phyloP scores from a whole-genome alignment of 2,797 vertebrate species.

The Acanthurus tractus region DNA sequence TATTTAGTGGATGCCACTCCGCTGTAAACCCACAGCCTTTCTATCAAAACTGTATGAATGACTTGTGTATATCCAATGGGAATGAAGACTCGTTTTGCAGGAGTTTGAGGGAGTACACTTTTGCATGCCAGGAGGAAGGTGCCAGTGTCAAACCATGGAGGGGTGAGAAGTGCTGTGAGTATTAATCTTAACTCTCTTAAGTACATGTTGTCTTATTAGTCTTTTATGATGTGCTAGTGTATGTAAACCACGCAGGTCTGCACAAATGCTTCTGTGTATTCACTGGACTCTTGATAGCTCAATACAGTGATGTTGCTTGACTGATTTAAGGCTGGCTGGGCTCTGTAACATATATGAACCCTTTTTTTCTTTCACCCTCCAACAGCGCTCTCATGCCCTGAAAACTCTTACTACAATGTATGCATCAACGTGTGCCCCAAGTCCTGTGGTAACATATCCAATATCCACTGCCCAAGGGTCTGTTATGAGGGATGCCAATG shows the following conservation, averaged over 20 bases:
- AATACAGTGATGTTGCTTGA: conserved; percentile 18
- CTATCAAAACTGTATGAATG: conserved; percentile 60
- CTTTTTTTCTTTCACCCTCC: background rate
- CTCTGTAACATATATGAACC: conserved; percentile 30
- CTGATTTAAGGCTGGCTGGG: conserved; percentile 30
- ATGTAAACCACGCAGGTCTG: conserved; percentile 33
- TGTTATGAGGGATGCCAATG: conserved; percentile 83
- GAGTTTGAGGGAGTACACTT: conserved; percentile 44
- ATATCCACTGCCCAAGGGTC: conserved; percentile 61
- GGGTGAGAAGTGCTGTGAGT: conserved; percentile 60
- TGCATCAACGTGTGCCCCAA: conserved; percentile 75
- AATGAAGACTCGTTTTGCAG: conserved; percentile 41
- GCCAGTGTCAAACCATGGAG: conserved; percentile 55
- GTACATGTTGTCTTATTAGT: conserved; percentile 41
- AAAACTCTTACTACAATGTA: conserved; percentile 79
- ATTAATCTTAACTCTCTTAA: conserved; percentile 1
- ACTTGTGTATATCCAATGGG: conserved; percentile 56
- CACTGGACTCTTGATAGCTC: conserved; percentile 27
- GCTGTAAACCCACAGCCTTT: conserved; percentile 48
- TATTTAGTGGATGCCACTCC: conserved; percentile 52
- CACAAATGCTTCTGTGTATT: conserved; percentile 28
- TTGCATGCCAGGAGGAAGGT: conserved; percentile 57
- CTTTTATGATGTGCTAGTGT: conserved; percentile 18
- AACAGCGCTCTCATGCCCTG: conserved; percentile 68
- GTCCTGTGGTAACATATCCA: conserved; percentile 67